Evolutionary conservation across 2,888 invertebrate species (phyloP).

Genomic region (Campoplex capitator): DNA sequence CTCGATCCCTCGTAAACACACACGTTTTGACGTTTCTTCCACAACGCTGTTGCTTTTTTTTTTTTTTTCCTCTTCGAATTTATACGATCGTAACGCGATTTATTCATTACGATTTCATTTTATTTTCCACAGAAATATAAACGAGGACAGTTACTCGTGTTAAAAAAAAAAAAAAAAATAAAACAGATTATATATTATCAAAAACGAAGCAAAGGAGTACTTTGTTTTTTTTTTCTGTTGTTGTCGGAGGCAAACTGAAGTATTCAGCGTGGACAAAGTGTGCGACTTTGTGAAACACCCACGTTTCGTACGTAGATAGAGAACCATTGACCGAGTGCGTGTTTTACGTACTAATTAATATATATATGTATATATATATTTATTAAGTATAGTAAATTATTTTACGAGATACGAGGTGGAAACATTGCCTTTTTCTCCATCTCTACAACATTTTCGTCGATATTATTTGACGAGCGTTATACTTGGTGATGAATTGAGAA

Average conservation of each 20-base stretch:
- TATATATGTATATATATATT: too few relatives aligned
- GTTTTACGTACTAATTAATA: constrained; percentile 4
- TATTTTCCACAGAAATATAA: background rate
- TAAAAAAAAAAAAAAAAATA: too few relatives aligned
- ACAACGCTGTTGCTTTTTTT: background rate
- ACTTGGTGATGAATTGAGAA: constrained; percentile 1
- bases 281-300: background rate
- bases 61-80: background rate
- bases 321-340: constrained; percentile 5
- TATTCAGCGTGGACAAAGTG: constrained; percentile 23
- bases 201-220: constrained; percentile 12
- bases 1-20: constrained; percentile 50
- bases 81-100: background rate
- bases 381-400: constrained; percentile 24
- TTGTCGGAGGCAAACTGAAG: background rate
- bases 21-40: constrained; percentile 47
- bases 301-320: constrained; percentile 9
- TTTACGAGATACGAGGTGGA: background rate
- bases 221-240: background rate
- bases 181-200: background rate
- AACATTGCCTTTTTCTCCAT: background rate
- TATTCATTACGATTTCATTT: constrained; percentile 11
- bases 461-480: background rate
- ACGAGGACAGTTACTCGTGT: constrained; percentile 4
- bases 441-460: background rate